Evolutionary conservation across 2,888 invertebrate species (phyloP).

Genomic region (Xestia ashworthii): DNA sequence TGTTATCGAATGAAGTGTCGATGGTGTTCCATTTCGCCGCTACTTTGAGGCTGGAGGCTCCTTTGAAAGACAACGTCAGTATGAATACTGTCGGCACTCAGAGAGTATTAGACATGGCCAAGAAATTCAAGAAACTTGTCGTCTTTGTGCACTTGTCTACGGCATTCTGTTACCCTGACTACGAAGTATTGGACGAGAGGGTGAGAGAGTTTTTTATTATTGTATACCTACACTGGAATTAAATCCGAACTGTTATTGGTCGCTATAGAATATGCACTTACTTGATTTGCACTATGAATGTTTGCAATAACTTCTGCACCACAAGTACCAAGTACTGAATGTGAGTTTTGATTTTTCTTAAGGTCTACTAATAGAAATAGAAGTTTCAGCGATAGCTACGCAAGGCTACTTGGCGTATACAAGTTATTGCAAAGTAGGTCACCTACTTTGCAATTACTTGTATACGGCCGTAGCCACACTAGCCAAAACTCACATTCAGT

Average conservation of each 20-base stretch:
- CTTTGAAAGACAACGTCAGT: constrained; percentile 95
- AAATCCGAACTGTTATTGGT: too few species aligned
- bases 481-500: background rate
- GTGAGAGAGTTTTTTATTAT: constrained; percentile 66
- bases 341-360: too few species aligned
- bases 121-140: constrained; percentile 93
- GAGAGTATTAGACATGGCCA: constrained; percentile 94
- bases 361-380: too few species aligned
- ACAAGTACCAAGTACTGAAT: too few species aligned
- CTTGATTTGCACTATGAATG: background rate
- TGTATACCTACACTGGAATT: background rate
- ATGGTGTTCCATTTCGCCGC: constrained; percentile 98
- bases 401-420: too few species aligned
- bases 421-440: too few species aligned
- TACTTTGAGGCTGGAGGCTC: constrained; percentile 96
- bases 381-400: too few species aligned
- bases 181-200: constrained; percentile 86
- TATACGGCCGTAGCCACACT: background rate
- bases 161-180: constrained; percentile 98
- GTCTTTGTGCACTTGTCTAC: constrained; percentile 97
- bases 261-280: background rate
- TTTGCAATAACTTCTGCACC: background rate
- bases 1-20: constrained; percentile 92
- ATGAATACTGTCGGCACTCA: constrained; percentile 98
- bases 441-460: background rate